Percentiles rank a stretch among this genome's conserved stretches.
Evolutionary conservation across 2,888 invertebrate species (phyloP).

Genomic region (Yponomeuta plumbellus): DNA sequence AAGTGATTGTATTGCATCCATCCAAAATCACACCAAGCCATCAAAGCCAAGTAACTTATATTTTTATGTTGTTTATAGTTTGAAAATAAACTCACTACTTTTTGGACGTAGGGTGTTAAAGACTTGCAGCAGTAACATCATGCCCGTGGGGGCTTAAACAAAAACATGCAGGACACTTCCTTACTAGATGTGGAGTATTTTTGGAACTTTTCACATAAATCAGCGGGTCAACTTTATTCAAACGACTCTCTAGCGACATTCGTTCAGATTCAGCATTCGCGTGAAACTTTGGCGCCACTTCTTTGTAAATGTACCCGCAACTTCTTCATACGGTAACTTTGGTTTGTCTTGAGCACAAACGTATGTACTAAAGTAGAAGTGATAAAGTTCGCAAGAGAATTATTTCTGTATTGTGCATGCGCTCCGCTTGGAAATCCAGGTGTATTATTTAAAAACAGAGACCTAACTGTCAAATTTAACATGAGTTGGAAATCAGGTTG

Average conservation of each 20-base stretch:
- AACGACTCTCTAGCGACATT: conserved; percentile 73
- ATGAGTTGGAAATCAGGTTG: background rate
- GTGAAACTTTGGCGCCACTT: conserved; percentile 45
- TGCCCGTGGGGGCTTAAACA: background rate
- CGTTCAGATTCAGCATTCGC: conserved; percentile 52
- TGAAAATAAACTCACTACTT: background rate
- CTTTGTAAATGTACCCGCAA: conserved; percentile 1
- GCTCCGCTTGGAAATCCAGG: background rate
- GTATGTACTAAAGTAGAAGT: background rate
- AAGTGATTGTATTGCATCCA: no score
- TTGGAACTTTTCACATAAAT: conserved; percentile 67
- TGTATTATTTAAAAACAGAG: no score
- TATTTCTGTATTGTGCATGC: background rate
- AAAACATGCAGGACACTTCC: background rate
- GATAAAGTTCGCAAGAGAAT: background rate
- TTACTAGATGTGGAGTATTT: background rate
- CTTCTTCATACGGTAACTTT: conserved; percentile 1
- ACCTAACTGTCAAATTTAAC: background rate
- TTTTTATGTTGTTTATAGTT: no score
- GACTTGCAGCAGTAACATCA: background rate
- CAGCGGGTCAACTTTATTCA: conserved; percentile 72
- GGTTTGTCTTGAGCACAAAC: background rate
- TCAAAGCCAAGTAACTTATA: background rate
- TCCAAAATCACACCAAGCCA: background rate
- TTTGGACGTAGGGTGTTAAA: background rate